Percentiles rank a stretch among this genome's conserved stretches.
Conservation (phyloP, 2,113 vertebrate genomes). For the Crotalus tigris region DNA sequence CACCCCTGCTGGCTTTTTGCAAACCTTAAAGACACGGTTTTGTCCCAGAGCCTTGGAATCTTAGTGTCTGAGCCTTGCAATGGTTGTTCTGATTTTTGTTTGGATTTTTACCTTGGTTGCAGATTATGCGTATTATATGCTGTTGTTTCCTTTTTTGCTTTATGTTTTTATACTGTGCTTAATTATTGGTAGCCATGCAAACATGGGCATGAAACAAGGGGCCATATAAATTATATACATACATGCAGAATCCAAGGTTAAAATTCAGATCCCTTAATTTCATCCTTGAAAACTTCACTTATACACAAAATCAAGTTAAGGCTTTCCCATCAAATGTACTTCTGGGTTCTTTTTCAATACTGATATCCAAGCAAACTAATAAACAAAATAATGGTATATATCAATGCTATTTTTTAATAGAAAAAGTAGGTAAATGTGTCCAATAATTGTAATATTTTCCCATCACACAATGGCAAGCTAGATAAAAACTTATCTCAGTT, state of each 20-base stretch:
- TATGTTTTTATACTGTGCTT: not conserved
- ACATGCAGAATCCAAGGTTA: not conserved
- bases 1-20: not conserved
- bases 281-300: not conserved
- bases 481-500: conserved; percentile 19
- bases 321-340: not conserved
- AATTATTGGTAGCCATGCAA: not conserved
- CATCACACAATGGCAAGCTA: not conserved
- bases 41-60: not conserved
- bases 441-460: conserved; percentile 15
- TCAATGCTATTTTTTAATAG: not conserved
- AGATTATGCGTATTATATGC: not conserved
- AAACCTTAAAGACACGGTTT: not conserved
- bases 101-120: not conserved
- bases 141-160: not conserved
- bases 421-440: not conserved
- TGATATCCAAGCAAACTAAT: conserved; percentile 5
- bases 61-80: not conserved
- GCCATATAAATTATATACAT: not conserved
- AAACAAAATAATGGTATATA: not conserved
- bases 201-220: not conserved
- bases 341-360: not conserved
- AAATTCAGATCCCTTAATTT: not conserved
- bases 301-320: not conserved
- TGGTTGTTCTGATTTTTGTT: not conserved